Evolutionary conservation across 1,140 invertebrate genomes (phyloP).

Genomic region (Anastrepha obliqua): DNA sequence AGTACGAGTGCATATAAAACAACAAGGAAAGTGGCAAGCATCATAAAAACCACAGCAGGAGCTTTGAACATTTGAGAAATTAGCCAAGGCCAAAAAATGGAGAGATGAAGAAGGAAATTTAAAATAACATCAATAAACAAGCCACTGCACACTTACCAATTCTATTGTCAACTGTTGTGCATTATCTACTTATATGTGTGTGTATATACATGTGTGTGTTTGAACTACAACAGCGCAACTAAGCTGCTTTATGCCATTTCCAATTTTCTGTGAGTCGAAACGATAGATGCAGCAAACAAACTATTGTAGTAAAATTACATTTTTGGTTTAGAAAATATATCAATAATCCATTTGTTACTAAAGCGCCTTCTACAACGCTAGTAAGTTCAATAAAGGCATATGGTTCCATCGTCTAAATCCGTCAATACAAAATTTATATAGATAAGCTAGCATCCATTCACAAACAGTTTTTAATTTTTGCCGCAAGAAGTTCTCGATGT

Average conservation of each 20-base stretch:
- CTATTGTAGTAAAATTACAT: no score
- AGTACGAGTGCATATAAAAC: not conserved
- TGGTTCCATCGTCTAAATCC: no score
- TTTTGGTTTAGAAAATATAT: no score
- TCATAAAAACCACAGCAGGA: conserved; percentile 28
- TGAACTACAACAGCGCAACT: conserved; percentile 6
- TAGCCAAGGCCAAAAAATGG: not conserved
- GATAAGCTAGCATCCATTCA: no score
- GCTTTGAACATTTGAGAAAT: not conserved
- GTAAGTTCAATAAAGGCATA: no score
- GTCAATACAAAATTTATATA: no score
- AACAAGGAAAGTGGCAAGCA: not conserved
- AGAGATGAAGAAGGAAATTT: not conserved
- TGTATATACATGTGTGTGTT: not conserved
- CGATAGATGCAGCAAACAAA: not conserved
- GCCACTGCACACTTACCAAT: conserved; percentile 26
- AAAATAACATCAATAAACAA: conserved; percentile 18
- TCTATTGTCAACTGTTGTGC: not conserved
- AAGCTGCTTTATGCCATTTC: not conserved
- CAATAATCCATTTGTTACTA: no score
- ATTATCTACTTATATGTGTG: not conserved
- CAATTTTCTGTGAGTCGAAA: not conserved
- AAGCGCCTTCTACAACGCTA: no score
- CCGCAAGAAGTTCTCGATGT: no score
- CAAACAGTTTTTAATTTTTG: no score